A percentile compares a stretch with the other conserved stretches of the same genome.
Conservation (phyloP, 2,797 vertebrate genomes). For the Crypturellus tataupa region DNA sequence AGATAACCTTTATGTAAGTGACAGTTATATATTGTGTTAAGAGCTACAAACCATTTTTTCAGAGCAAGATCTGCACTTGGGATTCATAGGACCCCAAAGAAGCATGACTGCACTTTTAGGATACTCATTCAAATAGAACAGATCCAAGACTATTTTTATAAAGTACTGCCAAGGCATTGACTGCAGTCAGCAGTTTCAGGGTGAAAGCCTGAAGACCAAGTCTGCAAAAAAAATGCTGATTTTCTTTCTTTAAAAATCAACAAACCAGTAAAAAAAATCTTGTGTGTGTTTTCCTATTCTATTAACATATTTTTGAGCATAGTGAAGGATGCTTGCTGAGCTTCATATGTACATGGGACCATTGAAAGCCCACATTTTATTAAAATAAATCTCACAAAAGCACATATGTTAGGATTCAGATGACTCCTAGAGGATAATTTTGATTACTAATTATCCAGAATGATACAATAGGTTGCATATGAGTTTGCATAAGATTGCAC, state of each 20-base stretch:
- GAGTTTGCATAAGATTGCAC: background rate
- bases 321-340: background rate
- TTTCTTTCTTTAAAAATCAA: background rate
- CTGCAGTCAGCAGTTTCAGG: background rate
- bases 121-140: constrained; percentile 14
- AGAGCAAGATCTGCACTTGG: background rate
- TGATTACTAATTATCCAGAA: background rate
- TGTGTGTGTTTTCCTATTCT: background rate
- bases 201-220: background rate
- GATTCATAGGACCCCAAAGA: background rate
- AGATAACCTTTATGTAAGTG: constrained; percentile 42
- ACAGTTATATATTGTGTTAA: background rate
- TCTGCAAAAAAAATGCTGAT: background rate
- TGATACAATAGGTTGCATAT: background rate
- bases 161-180: background rate
- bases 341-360: background rate
- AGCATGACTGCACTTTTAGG: background rate
- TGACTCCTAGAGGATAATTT: background rate
- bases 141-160: background rate
- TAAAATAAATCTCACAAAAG: background rate
- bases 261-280: background rate
- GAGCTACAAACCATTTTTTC: background rate
- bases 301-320: background rate
- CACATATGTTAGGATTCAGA: background rate
- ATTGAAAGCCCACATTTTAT: background rate